Conservation (phyloP, 2,888 invertebrate species). For the Oxyteleia sp. region DNA sequence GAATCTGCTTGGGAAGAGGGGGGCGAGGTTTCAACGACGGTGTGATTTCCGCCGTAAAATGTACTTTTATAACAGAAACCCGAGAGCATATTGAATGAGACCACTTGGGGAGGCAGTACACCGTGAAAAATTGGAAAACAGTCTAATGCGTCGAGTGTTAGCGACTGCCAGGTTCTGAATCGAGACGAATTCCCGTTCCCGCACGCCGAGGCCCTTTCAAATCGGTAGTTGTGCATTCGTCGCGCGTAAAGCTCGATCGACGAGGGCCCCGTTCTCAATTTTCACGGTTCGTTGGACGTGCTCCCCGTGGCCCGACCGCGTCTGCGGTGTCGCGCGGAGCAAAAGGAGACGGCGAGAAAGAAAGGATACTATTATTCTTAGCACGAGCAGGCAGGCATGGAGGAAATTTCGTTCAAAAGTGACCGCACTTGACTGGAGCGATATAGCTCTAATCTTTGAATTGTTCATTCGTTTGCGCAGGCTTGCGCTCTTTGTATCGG, state of each 20-base stretch:
- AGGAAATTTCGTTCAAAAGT: slow-evolving; percentile 47
- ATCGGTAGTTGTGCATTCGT: slow-evolving; percentile 64
- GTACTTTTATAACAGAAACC: slow-evolving; percentile 21
- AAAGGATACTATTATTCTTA: slow-evolving; percentile 75
- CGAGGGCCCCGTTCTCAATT: slow-evolving; percentile 76
- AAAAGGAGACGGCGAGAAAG: slow-evolving; percentile 58
- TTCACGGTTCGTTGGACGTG: slow-evolving; percentile 82
- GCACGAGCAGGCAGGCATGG: slow-evolving; percentile 63
- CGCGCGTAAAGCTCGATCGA: slow-evolving; percentile 62
- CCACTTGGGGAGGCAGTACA: slow-evolving; percentile 36
- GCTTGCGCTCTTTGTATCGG: not conserved
- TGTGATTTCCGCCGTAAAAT: slow-evolving; percentile 6
- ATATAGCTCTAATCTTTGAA: slow-evolving; percentile 32
- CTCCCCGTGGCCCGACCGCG: slow-evolving; percentile 73
- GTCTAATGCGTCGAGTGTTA: slow-evolving; percentile 34
- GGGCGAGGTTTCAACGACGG: slow-evolving; percentile 4
- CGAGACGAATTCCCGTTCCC: slow-evolving; percentile 19
- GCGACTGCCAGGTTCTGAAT: slow-evolving; percentile 23
- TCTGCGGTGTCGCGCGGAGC: slow-evolving; percentile 35
- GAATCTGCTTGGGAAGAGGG: not conserved
- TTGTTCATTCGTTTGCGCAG: slow-evolving; percentile 4
- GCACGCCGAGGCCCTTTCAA: slow-evolving; percentile 22
- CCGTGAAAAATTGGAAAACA: slow-evolving; percentile 59
- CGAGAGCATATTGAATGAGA: slow-evolving; percentile 26
- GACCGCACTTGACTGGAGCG: slow-evolving; percentile 59